phyloP scores from a whole-genome alignment of 1,140 invertebrate genomes.

The Brachystomella parvula region DNA sequence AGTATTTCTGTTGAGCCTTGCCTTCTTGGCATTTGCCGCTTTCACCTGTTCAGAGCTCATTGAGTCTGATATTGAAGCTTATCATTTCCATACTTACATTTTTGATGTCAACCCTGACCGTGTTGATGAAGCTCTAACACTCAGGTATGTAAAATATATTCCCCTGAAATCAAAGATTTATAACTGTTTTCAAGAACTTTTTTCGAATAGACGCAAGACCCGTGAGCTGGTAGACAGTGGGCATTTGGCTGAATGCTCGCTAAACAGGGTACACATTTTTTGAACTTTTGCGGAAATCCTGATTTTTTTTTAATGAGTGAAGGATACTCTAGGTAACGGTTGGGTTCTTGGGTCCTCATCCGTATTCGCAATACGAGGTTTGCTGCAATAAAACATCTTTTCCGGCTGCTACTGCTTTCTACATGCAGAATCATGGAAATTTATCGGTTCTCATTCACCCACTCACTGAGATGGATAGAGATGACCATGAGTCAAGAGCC shows the following conservation, averaged over 20 bases:
- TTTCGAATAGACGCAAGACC: constrained; percentile 6
- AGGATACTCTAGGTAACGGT: neutral
- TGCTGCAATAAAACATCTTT: constrained; percentile 28
- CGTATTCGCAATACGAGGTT: constrained; percentile 18
- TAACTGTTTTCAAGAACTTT: no score
- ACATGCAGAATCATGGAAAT: constrained; percentile 24
- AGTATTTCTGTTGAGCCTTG: neutral
- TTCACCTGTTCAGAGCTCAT: neutral
- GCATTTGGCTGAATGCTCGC: constrained; percentile 6
- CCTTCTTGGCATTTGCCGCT: neutral
- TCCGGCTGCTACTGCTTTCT: constrained; percentile 11
- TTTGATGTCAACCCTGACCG: constrained; percentile 14
- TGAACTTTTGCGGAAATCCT: neutral
- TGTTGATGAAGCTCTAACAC: constrained; percentile 9
- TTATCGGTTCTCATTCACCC: constrained; percentile 25
- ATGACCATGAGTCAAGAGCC: constrained; percentile 15
- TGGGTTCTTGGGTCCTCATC: constrained; percentile 14
- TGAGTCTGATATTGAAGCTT: constrained; percentile 19
- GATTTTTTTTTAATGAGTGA: neutral
- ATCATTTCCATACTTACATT: constrained; percentile 28
- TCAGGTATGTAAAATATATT: constrained; percentile 10
- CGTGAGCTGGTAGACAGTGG: constrained; percentile 10
- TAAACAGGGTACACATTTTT: constrained; percentile 7
- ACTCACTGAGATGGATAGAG: constrained; percentile 36
- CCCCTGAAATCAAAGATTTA: neutral